phyloP scores from a whole-genome alignment of 2,888 invertebrate species.

The Cheilosia impressa region DNA sequence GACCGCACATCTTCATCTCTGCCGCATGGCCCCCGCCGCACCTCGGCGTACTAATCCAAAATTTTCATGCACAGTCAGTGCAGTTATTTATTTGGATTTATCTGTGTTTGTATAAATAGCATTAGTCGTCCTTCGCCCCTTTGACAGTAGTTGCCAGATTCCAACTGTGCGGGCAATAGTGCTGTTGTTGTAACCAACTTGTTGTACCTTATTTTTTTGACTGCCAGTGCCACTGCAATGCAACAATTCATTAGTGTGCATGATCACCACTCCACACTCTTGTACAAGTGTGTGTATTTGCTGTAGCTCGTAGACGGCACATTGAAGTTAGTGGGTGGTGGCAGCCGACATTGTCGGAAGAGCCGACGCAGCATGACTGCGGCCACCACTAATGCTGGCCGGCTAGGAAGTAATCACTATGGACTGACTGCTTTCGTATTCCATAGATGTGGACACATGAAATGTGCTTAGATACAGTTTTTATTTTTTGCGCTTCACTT shows the following conservation, averaged over 20 bases:
- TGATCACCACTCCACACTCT: slow-evolving; percentile 49
- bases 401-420: slow-evolving; percentile 65
- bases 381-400: slow-evolving; percentile 66
- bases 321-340: slow-evolving; percentile 40
- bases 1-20: slow-evolving; percentile 40
- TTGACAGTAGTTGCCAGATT: background rate
- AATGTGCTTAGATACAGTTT: slow-evolving; percentile 71
- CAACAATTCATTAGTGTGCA: slow-evolving; percentile 71
- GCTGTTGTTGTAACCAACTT: slow-evolving; percentile 43
- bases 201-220: slow-evolving; percentile 30
- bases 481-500: slow-evolving; percentile 40
- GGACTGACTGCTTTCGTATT: slow-evolving; percentile 71
- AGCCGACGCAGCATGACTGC: slow-evolving; percentile 68
- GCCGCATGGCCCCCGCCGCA: background rate
- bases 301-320: slow-evolving; percentile 17
- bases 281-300: slow-evolving; percentile 14
- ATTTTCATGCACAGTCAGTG: slow-evolving; percentile 51
- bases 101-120: slow-evolving; percentile 52
- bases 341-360: slow-evolving; percentile 37
- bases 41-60: slow-evolving; percentile 46
- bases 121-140: slow-evolving; percentile 34
- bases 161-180: background rate
- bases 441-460: slow-evolving; percentile 68
- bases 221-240: slow-evolving; percentile 39
- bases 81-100: slow-evolving; percentile 64